These are phyloP conservation scores for Stichopus horrens DNA, from an alignment of 53 echinoderm and acorn worm genomes.

Conservation along the genomic window DNA sequence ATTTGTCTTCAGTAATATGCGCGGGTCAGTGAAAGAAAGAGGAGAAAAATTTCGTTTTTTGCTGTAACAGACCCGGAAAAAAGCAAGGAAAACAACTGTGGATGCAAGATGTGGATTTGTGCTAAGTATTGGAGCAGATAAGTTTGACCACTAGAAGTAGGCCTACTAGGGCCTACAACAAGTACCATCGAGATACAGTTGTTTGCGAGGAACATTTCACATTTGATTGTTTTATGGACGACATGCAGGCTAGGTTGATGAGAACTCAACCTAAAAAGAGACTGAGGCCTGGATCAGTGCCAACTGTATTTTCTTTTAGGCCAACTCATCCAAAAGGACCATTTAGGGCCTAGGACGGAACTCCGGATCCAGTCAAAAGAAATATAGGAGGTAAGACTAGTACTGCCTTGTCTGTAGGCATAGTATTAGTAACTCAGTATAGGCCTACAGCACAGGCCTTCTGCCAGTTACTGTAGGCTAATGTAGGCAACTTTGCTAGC, in stretches of 20 bases:
- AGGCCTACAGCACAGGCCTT: neutral
- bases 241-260: neutral
- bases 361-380: neutral
- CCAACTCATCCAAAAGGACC: neutral
- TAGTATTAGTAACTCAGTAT: neutral
- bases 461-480: neutral
- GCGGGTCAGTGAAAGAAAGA: neutral
- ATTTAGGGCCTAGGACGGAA: neutral
- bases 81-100: constrained; percentile 13
- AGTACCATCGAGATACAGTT: neutral
- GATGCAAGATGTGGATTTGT: constrained; percentile 10
- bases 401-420: neutral
- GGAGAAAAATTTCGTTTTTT: constrained; percentile 1
- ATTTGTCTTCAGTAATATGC: neutral
- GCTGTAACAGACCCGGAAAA: neutral
- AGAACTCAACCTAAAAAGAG: neutral
- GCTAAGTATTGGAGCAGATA: neutral
- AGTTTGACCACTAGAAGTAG: neutral
- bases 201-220: constrained; percentile 19
- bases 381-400: neutral
- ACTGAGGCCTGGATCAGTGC: constrained; percentile 4
- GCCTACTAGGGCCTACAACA: too few relatives aligned
- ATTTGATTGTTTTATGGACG: neutral
- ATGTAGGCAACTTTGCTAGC: neutral
- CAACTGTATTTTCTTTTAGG: neutral